Evolutionary conservation across 2,797 vertebrate genomes (phyloP).

Genomic region (Sebastiscus albofasciatus): DNA sequence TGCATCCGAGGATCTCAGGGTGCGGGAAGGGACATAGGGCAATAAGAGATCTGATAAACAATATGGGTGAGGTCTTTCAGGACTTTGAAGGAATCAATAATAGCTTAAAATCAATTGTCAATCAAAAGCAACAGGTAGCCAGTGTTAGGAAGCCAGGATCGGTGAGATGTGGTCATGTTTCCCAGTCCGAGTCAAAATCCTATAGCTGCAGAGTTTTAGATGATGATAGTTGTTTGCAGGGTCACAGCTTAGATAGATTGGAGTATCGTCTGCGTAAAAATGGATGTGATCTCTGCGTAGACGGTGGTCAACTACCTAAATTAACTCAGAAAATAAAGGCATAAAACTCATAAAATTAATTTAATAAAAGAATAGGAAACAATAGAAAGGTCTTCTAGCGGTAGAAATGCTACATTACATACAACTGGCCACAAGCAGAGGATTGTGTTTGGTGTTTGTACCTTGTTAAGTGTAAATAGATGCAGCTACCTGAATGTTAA

Average conservation of each 20-base stretch:
- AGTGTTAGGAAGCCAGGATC: not conserved
- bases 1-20: not conserved
- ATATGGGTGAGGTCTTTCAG: too few species aligned
- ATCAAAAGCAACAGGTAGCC: not conserved
- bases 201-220: not conserved
- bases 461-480: constrained; percentile 12
- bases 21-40: not conserved
- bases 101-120: not conserved
- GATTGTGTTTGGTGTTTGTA: too few species aligned
- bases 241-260: not conserved
- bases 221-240: not conserved
- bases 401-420: too few species aligned
- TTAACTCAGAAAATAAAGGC: not conserved
- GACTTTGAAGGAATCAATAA: not conserved
- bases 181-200: not conserved
- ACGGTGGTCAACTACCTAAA: not conserved
- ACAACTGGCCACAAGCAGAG: too few species aligned
- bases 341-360: not conserved
- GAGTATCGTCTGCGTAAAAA: not conserved
- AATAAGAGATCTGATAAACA: not conserved
- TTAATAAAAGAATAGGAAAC: not conserved
- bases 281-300: not conserved
- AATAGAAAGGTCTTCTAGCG: too few species aligned
- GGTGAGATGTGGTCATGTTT: not conserved
- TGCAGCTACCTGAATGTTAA: not conserved